Evolutionary conservation across 2,888 invertebrate genomes (phyloP), one percentile per base, ranked within the genome.

Genomic region (Aricia artaxerxes): DNA sequence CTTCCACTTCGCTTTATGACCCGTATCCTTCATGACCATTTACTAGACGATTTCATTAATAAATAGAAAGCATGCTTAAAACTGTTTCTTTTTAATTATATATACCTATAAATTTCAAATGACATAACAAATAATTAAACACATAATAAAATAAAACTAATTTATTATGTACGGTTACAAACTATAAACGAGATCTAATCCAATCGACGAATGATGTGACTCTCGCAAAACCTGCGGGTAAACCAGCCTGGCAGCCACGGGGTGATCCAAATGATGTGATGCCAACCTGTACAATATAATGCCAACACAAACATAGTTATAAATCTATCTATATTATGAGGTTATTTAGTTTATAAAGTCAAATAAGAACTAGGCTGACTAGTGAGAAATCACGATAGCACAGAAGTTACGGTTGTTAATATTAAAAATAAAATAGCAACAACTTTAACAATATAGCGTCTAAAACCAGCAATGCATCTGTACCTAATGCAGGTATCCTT

Each of bases 171-270:
- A 3, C 38, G 11, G 31, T 35, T 16, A 38, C 35, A 69, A 69
- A 35, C 57, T 76, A 76, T 57, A 78, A 72, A 24, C 81, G 79
- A 3, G 79, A 60, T 9, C 72, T 81, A 38, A 86, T 83, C 86
- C 86, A 86, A 81, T 82, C 38, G 24, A 75, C 79, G 80, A 82
- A 84, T 38, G 86, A 84, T 7, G 85, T 84, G 78, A 86, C 84
- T 2, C 87, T 82, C 5, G 84, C 84, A 81, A 82, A 86, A 1
- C 83, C 85, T 4, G 85, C 82, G 4, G 86, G 86, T 24, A 83
- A 80, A 1, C 83, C 83, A 1, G 79, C 77, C 78, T 84, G 80
- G 81, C 86, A 86, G 69, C 85, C 85, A 75, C 79, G 81, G 5
- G 81, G 57, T 1, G 84, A 81, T 1, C 82, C 84, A 80, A 85